A percentile compares a stretch with the other conserved stretches of the same genome.
phyloP scores from a whole-genome alignment of 1,140 invertebrate genomes.

The Pemphigus obesinymphae region DNA sequence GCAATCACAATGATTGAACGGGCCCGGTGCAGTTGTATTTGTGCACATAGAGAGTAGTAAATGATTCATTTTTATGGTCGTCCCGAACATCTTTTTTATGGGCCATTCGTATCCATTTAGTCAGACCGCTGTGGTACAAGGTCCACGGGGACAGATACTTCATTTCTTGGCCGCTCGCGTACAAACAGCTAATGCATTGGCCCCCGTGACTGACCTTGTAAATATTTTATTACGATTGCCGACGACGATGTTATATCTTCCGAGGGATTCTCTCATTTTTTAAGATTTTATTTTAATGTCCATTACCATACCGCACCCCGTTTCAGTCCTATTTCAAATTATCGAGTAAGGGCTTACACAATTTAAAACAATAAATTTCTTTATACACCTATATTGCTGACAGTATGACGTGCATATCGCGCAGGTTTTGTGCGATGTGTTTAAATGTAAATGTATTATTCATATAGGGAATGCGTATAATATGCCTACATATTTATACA shows the following conservation, averaged over 20 bases:
- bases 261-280: background rate
- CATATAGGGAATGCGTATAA: no score
- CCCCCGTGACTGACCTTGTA: constrained; percentile 33
- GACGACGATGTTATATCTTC: constrained; percentile 2
- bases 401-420: no score
- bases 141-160: constrained; percentile 41
- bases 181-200: constrained; percentile 25
- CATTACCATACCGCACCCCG: no score
- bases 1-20: constrained; percentile 41
- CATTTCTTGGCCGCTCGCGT: constrained; percentile 32
- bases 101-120: constrained; percentile 41
- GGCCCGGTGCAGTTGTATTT: constrained; percentile 7
- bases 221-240: constrained; percentile 39
- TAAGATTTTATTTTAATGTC: constrained; percentile 6
- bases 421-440: no score
- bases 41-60: constrained; percentile 26
- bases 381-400: no score
- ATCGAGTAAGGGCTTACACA: no score
- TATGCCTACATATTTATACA: no score
- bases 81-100: constrained; percentile 39
- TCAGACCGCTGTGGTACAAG: constrained; percentile 24
- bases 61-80: constrained; percentile 41
- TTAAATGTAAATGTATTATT: no score
- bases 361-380: no score
- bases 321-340: no score